These are phyloP conservation scores for Elymnias hypermnestra DNA, from an alignment of 1,140 invertebrate species.

Conservation along the genomic window DNA sequence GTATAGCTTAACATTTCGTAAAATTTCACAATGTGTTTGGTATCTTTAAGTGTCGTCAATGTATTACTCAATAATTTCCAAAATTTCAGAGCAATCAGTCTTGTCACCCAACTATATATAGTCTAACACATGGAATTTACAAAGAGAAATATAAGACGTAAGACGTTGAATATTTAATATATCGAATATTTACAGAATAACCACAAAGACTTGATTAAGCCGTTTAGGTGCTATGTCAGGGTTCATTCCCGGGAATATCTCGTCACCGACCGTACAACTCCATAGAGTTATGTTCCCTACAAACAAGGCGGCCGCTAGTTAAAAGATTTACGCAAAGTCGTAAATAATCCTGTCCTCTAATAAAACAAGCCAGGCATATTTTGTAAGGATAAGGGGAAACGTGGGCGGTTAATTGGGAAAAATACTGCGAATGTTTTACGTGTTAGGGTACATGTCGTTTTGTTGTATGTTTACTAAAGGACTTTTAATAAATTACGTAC, in stretches of 20 bases:
- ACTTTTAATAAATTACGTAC: too few species aligned
- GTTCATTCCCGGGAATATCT: constrained; percentile 6
- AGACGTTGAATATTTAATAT: too few species aligned
- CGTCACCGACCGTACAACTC: constrained; percentile 11
- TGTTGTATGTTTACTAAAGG: too few species aligned
- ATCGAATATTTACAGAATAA: constrained; percentile 9
- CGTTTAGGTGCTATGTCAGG: constrained; percentile 3
- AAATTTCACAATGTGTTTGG: too few species aligned
- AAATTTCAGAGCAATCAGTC: too few species aligned
- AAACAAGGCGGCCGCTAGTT: constrained; percentile 5
- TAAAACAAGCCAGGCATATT: constrained; percentile 2
- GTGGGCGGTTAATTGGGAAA: not conserved
- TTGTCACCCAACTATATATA: too few species aligned
- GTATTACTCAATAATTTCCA: too few species aligned
- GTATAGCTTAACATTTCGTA: too few species aligned
- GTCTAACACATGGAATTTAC: too few species aligned
- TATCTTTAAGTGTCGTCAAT: too few species aligned
- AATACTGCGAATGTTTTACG: not conserved
- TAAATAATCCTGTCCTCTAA: constrained; percentile 1
- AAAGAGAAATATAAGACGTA: too few species aligned
- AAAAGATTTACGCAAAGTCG: constrained; percentile 9
- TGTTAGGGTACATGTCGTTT: too few species aligned
- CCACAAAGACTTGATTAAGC: constrained; percentile 10
- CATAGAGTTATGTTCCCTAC: constrained; percentile 8
- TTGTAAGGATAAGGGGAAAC: not conserved